phyloP scores from a whole-genome alignment of 2,113 vertebrate species.

The Irena cyanogastra region DNA sequence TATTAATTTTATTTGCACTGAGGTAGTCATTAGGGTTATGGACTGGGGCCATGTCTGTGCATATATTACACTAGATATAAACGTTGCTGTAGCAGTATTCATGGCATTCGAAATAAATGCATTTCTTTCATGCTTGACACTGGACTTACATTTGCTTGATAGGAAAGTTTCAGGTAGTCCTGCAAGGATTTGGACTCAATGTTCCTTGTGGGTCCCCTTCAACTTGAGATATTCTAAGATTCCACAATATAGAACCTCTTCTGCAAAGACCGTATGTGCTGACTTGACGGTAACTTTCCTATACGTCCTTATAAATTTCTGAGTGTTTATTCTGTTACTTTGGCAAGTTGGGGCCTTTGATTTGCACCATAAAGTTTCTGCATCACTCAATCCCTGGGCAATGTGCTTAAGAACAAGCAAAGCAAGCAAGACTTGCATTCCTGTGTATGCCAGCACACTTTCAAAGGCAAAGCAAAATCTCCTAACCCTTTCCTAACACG shows the following conservation, averaged over 20 bases:
- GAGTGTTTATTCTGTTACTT: background rate
- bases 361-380: background rate
- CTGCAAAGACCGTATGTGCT: background rate
- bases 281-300: background rate
- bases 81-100: background rate
- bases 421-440: fast-evolving
- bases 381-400: background rate
- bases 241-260: background rate
- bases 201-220: background rate
- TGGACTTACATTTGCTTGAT: background rate
- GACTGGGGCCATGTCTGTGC: background rate
- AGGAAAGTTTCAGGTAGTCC: background rate
- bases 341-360: background rate
- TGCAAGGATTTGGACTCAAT: background rate
- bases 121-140: background rate
- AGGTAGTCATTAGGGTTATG: background rate
- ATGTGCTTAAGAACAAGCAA: background rate
- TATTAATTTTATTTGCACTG: background rate
- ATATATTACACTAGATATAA: background rate
- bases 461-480: background rate
- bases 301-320: background rate
- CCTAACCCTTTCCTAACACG: background rate
- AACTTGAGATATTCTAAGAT: background rate
- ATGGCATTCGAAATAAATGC: background rate
- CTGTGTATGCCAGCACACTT: background rate